Base-by-base conservation (phyloP, 2,888 invertebrate genomes). In the Tinea semifulvella region DNA sequence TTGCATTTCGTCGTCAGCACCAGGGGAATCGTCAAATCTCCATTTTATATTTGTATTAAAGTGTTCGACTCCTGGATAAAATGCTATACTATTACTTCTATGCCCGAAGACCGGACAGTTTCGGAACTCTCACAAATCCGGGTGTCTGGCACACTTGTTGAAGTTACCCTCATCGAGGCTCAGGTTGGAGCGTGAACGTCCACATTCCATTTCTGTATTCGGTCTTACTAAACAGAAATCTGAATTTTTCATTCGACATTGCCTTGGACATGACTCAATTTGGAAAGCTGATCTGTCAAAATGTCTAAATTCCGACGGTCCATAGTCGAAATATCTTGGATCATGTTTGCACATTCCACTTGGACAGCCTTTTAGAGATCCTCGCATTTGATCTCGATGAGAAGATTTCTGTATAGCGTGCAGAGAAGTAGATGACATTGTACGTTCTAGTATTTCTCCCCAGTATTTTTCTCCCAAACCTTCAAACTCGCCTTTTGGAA, bases 361-460 rank as follows among this genome's bases (percentile, higher is more conserved):
- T 2, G 71, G 68, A 38, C 71, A 80, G 10, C 79, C 79, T 60
- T 82, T 82, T 43, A 81, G 79, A 1, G 81, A 81, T 20, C 81
- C 81, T 49, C 74, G 58, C 18, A 72, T 55, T 11, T 67, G 65
- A 47, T 48, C 49, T 53, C 79, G 63, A 42, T 80, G 77, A 39
- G 80, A 82, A 22, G 76, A 67, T 55, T 81, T 82, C 56, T 87
- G 87, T 51, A 88, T 81, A 20, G 88, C 88, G 57, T 90, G 90
- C 36, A 91, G 76, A 42, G 90, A 91, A 46, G 84, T 87, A 1
- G 90, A 89, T 36, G 90, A 90, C 6, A 91, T 86, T 1, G 91
- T 90, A 5, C 91, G 80, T 63, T 91, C 91, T 52, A 91, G 72
- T 56, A 91, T 91, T 74, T 91, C 91, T 17, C 88, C 88, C 88